A percentile compares a stretch with the other conserved stretches of the same genome.
Conservation (phyloP, 37 sponge, comb jelly and placozoan genomes). For the Trichoplax adhaerens region DNA sequence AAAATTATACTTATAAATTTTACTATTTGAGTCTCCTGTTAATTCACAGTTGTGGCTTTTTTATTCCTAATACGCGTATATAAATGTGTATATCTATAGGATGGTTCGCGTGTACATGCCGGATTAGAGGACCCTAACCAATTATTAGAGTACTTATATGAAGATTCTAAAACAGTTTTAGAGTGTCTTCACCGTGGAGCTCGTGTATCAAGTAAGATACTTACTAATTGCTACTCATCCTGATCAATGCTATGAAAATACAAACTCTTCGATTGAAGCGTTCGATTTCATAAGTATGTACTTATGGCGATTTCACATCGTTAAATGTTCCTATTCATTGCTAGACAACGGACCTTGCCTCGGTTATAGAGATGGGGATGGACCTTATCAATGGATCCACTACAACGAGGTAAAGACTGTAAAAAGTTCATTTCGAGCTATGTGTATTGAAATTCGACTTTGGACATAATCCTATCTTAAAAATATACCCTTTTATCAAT, state of each 20-base stretch:
- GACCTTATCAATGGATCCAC: conserved; percentile 44
- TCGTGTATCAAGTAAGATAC: conserved; percentile 17
- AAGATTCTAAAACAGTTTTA: conserved; percentile 60
- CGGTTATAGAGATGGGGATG: conserved; percentile 34
- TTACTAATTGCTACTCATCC: background rate
- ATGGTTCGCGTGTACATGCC: background rate
- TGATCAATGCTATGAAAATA: background rate
- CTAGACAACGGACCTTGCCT: conserved; percentile 52
- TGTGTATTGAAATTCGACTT: too few species aligned
- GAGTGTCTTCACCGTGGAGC: conserved; percentile 58
- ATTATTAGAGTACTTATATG: conserved; percentile 20
- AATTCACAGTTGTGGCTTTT: too few species aligned
- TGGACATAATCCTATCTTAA: too few species aligned
- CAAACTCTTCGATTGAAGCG: background rate
- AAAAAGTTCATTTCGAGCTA: background rate
- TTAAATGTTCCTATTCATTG: conserved; percentile 2
- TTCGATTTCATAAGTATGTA: background rate
- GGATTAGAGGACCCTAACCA: conserved; percentile 19
- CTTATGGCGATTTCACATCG: background rate
- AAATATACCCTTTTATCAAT: too few species aligned
- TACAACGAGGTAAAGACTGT: conserved; percentile 32
- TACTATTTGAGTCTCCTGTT: too few species aligned
- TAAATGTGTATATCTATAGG: too few species aligned
- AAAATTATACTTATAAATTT: too few species aligned
- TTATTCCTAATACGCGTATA: too few species aligned